These are phyloP conservation scores for Gasteruption jaculator DNA, from an alignment of 2,888 invertebrate species.

Conservation along the genomic window DNA sequence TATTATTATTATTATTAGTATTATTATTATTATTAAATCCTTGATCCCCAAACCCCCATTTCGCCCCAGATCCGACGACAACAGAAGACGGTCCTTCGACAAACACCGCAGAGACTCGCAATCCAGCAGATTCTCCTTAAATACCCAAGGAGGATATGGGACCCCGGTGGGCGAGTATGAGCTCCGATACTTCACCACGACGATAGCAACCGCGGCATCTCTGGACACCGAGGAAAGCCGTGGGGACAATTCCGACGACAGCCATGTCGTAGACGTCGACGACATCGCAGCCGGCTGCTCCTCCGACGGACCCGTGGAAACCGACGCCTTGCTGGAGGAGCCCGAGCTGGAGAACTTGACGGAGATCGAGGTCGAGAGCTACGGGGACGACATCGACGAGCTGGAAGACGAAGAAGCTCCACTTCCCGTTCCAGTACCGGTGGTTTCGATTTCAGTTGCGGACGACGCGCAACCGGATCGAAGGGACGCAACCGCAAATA, in stretches of 20 bases:
- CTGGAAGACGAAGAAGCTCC: conserved; percentile 8
- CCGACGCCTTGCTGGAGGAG: conserved; percentile 42
- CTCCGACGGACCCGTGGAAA: conserved; percentile 35
- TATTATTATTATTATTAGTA: too few relatives aligned
- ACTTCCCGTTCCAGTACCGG: too few relatives aligned
- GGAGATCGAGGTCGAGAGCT: conserved; percentile 31
- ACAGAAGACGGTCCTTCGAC: conserved; percentile 44
- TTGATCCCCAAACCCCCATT: too few relatives aligned
- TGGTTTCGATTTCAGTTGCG: too few relatives aligned
- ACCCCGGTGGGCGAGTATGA: conserved; percentile 33
- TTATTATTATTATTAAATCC: too few relatives aligned
- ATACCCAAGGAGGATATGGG: conserved; percentile 35
- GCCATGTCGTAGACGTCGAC: conserved; percentile 37
- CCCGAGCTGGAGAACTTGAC: conserved; percentile 43
- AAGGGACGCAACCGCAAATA: too few relatives aligned
- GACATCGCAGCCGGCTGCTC: conserved; percentile 27
- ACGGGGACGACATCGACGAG: conserved; percentile 19
- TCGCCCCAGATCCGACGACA: conserved; percentile 47
- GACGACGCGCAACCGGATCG: too few relatives aligned
- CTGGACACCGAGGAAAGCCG: conserved; percentile 40
- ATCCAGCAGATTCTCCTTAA: conserved; percentile 35
- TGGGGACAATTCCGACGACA: conserved; percentile 36
- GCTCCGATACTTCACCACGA: conserved; percentile 40
- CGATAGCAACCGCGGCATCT: too few relatives aligned
- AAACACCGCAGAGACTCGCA: conserved; percentile 39